Base-by-base conservation (phyloP, 1,140 invertebrate genomes). In the Lucilia cuprina region DNA sequence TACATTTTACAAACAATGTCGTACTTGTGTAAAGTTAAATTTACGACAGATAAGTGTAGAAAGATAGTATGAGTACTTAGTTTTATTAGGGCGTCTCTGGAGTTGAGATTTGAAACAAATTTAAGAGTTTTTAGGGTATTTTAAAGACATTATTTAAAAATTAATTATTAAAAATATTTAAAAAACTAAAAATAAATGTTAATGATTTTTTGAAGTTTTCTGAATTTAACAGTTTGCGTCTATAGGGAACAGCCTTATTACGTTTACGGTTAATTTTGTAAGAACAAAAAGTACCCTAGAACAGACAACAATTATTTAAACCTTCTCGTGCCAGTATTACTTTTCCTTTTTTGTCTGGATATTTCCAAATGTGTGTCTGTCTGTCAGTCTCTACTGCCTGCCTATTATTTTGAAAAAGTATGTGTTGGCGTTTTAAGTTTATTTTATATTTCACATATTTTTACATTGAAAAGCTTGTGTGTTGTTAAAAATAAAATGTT, bases 301-400 rank as follows among this genome's bases (percentile, higher is more conserved):
- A 70, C 65, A 70, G 65, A 70, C 65, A 19, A 70, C 65, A 70
- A 70, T 70, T 70, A 70, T 70, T 70, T 70, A 70, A 70, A 70
- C n/a, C 65, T 60, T 17, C 55, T 70, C 65, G 65, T 70, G 65
- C 21, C 21, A 70, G 25, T 30, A 30, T 30, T 70, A 70, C 65
- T 70, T 55, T 70, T 70, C n/a, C 65, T 70, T 41, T 41, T 70
- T 70, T 70, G n/a, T 9, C 19, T 21, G 21, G 25, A 70, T 70
- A 21, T 70, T 21, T 70, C 10, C 19, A 21, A 25, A 12, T 70
- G 5, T 70, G 7, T 70, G 19, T 70, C 19, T 70, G 55, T n/a
- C 55, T n/a, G 55, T 5, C 55, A 2, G 65, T 25, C 65, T 70
- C n/a, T 25, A 30, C 65, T 70, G 5, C 0, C 4, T 60, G 55